Conservation (phyloP, 2,797 vertebrate genomes). For the Neostethus bicornis region DNA sequence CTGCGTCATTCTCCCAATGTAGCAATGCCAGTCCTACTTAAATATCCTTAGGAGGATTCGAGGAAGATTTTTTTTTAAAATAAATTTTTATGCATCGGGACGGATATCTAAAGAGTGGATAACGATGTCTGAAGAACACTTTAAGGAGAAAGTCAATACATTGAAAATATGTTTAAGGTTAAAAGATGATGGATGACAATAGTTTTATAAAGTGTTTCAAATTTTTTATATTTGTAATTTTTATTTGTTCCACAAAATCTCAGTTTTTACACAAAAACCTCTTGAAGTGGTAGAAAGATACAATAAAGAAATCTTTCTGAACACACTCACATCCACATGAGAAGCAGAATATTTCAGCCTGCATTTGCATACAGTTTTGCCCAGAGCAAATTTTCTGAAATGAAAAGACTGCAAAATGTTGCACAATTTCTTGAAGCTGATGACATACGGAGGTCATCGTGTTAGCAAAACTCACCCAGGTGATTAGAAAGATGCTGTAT, state of each 20-base stretch:
- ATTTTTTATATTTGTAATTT: too few relatives aligned
- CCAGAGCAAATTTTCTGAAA: slow-evolving; percentile 1
- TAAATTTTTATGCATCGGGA: slow-evolving; percentile 39
- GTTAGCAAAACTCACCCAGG: slow-evolving; percentile 31
- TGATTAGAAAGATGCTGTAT: slow-evolving; percentile 24
- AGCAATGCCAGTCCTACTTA: slow-evolving; percentile 65
- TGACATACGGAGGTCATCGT: slow-evolving; percentile 34
- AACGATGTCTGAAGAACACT: slow-evolving; percentile 1
- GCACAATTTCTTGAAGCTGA: slow-evolving; percentile 32
- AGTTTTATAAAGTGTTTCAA: neutral
- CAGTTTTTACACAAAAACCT: too few relatives aligned
- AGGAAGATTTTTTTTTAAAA: slow-evolving; percentile 11
- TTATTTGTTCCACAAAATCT: too few relatives aligned
- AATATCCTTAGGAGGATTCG: slow-evolving; percentile 31
- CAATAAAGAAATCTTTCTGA: neutral
- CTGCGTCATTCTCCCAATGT: slow-evolving; percentile 66
- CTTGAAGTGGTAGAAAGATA: neutral
- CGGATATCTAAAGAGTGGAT: slow-evolving; percentile 23
- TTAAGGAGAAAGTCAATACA: neutral
- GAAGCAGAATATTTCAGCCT: neutral
- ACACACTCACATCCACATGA: slow-evolving; percentile 6
- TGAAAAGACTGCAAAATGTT: slow-evolving; percentile 14
- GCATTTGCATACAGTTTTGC: neutral
- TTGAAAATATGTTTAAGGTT: neutral
- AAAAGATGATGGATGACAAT: neutral